These are phyloP conservation scores for Baronia brevicornis DNA, from an alignment of 2,888 invertebrate species.

Conservation along the genomic window DNA sequence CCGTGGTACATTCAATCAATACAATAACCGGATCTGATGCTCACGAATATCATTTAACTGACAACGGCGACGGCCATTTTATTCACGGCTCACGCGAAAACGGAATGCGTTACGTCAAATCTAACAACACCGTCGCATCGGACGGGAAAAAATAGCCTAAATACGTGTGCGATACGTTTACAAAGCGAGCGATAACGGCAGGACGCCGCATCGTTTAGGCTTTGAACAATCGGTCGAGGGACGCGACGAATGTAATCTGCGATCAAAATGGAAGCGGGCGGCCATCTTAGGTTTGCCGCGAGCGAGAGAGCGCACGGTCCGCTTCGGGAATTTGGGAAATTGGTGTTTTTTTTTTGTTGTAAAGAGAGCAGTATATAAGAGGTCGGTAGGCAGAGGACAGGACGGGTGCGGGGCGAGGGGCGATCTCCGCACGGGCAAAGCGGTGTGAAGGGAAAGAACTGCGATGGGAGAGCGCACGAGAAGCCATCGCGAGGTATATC, in stretches of 20 bases:
- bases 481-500: constrained; percentile 35
- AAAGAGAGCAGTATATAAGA: constrained; percentile 75
- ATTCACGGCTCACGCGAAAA: constrained; percentile 20
- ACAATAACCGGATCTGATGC: constrained; percentile 35
- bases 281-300: constrained; percentile 72
- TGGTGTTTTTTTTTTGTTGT: constrained; percentile 73
- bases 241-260: constrained; percentile 66
- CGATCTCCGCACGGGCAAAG: constrained; percentile 66
- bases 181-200: constrained; percentile 45
- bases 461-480: constrained; percentile 34
- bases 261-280: constrained; percentile 73
- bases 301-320: constrained; percentile 65
- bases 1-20: constrained; percentile 48
- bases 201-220: constrained; percentile 58
- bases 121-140: constrained; percentile 49
- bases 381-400: constrained; percentile 68
- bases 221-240: constrained; percentile 53
- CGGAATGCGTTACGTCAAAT: constrained; percentile 26
- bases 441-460: constrained; percentile 74
- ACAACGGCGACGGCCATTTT: constrained; percentile 17
- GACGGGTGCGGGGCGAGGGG: constrained; percentile 42
- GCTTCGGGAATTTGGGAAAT: constrained; percentile 74
- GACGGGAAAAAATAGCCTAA: constrained; percentile 69
- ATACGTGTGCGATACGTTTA: constrained; percentile 67
- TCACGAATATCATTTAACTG: constrained; percentile 16